A percentile compares a stretch with the other conserved stretches of the same genome.
These are phyloP conservation scores for Panthera tigris DNA, from an alignment of 2,113 vertebrate species.

Conservation along the genomic window DNA sequence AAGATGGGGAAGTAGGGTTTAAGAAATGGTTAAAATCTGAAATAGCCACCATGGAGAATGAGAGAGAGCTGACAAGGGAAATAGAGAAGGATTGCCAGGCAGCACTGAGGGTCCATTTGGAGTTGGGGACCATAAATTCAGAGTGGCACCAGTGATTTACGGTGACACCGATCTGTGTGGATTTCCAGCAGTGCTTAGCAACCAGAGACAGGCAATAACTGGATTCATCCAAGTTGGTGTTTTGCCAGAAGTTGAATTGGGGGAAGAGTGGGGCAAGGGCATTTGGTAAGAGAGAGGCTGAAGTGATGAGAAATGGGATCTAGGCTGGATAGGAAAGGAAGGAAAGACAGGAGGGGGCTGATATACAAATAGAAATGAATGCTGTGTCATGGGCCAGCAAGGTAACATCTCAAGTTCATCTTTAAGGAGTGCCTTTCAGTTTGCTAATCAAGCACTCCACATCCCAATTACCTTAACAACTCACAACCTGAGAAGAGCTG, in stretches of 20 bases:
- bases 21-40: conserved; percentile 33
- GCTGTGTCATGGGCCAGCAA: background rate
- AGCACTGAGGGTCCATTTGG: conserved; percentile 37
- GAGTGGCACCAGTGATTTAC: conserved; percentile 48
- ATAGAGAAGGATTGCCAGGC: background rate
- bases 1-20: background rate
- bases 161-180: background rate
- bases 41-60: background rate
- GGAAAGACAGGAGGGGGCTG: background rate
- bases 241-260: conserved; percentile 57
- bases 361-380: background rate
- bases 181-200: conserved; percentile 70
- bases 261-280: background rate
- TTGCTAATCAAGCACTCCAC: background rate
- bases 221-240: conserved; percentile 56
- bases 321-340: background rate
- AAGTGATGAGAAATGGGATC: background rate
- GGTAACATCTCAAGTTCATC: background rate
- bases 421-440: background rate
- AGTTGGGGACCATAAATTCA: conserved; percentile 39
- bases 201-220: conserved; percentile 63
- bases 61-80: conserved; percentile 28
- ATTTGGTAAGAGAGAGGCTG: background rate
- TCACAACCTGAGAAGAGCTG: background rate
- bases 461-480: background rate